Percentiles rank a stretch among this genome's conserved stretches.
Conservation (phyloP, 92 coral and sea anemone species). For the Heteractis magnifica region DNA sequence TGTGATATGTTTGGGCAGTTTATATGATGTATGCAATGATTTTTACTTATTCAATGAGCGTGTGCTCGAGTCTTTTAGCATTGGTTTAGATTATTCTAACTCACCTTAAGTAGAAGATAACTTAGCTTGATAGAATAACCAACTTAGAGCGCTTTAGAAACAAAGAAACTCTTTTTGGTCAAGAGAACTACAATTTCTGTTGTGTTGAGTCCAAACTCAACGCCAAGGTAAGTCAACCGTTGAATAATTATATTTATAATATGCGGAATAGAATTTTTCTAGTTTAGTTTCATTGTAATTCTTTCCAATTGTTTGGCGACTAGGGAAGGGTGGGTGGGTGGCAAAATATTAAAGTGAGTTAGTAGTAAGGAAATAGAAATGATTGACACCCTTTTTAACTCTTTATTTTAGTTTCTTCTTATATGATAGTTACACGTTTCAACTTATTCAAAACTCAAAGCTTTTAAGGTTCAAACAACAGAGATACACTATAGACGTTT, state of each 20-base stretch:
- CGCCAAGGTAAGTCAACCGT: slow-evolving; percentile 25
- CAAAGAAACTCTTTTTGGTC: not conserved
- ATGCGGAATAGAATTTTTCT: not conserved
- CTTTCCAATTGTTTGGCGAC: not conserved
- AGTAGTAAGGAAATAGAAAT: not conserved
- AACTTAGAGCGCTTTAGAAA: not conserved
- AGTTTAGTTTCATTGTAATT: not conserved
- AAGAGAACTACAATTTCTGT: not conserved
- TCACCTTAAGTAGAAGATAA: not conserved
- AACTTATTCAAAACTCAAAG: no score
- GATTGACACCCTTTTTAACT: no score
- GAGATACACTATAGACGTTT: no score
- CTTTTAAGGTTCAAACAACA: no score
- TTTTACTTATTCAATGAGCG: not conserved
- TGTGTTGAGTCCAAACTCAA: not conserved
- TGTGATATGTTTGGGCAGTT: not conserved
- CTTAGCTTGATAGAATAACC: not conserved
- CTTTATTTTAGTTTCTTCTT: no score
- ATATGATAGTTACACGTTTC: no score
- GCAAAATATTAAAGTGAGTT: not conserved
- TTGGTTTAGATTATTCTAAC: not conserved
- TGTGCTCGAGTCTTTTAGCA: not conserved
- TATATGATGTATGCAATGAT: not conserved
- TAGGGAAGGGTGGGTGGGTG: slow-evolving; percentile 15
- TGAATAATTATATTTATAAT: not conserved